Evolutionary conservation across 2,113 vertebrate species (phyloP).

Genomic region (Bombycilla garrulus): DNA sequence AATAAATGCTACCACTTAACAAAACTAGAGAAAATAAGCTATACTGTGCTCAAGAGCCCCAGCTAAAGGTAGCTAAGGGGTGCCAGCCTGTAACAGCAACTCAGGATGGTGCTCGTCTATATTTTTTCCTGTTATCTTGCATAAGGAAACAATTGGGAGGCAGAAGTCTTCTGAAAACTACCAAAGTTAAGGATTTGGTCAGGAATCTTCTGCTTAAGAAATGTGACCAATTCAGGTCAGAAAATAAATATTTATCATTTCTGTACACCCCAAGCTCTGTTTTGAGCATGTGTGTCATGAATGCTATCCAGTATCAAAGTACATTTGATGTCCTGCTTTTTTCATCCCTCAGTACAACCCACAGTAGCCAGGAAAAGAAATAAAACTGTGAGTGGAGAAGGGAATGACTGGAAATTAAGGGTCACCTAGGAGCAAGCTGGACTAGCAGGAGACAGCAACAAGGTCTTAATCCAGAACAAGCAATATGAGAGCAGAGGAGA

Average conservation of each 20-base stretch:
- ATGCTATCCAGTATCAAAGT: neutral
- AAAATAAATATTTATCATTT: neutral
- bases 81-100: neutral
- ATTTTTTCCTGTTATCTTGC: neutral
- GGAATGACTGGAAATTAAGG: neutral
- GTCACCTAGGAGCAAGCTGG: neutral
- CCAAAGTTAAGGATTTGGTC: neutral
- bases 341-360: neutral
- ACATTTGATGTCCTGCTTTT: accelerated
- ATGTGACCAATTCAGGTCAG: neutral
- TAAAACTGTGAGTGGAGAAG: neutral
- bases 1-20: constrained; percentile 19
- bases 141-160: neutral
- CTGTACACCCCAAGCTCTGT: neutral
- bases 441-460: neutral
- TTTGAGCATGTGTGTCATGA: neutral
- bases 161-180: neutral
- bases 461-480: neutral
- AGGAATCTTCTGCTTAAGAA: neutral
- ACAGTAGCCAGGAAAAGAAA: neutral
- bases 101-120: neutral
- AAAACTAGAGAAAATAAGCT: neutral
- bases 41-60: neutral
- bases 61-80: neutral
- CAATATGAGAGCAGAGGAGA: neutral